A percentile compares a stretch with the other conserved stretches of the same genome.
Evolutionary conservation across 1,140 invertebrate species (phyloP).

Genomic region (Calosoma granatense): DNA sequence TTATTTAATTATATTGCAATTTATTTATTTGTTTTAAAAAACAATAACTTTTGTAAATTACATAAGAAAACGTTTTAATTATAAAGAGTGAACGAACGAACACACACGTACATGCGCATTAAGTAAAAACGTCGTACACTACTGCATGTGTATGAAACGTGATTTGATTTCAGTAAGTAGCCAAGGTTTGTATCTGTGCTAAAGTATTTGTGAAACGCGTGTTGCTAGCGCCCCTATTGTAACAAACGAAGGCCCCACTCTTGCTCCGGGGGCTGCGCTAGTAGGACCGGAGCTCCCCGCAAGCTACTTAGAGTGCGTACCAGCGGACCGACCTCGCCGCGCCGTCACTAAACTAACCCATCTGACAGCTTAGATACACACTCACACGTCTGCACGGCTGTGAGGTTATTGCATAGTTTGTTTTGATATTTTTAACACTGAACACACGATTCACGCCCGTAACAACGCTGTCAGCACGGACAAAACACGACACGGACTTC

Average conservation of each 20-base stretch:
- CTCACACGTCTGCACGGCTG: constrained; percentile 13
- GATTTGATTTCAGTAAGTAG: too few relatives aligned
- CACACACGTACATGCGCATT: too few relatives aligned
- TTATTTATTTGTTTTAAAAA: too few relatives aligned
- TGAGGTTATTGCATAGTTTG: constrained; percentile 12
- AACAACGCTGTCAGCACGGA: not conserved
- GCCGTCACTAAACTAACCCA: not conserved
- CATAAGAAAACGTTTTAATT: too few relatives aligned
- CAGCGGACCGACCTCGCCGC: not conserved
- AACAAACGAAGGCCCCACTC: constrained; percentile 20
- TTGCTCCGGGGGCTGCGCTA: constrained; percentile 21
- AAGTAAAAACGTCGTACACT: too few relatives aligned
- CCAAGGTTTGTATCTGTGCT: not conserved
- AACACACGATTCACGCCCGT: not conserved
- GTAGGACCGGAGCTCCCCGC: constrained; percentile 15
- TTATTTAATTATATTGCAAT: too few relatives aligned
- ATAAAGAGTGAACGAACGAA: too few relatives aligned
- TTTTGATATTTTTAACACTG: not conserved
- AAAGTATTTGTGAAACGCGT: not conserved
- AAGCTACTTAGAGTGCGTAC: not conserved
- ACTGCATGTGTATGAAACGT: too few relatives aligned
- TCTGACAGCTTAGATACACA: constrained; percentile 14
- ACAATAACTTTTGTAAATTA: too few relatives aligned
- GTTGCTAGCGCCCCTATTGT: too few relatives aligned
- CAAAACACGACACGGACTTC: not conserved